A percentile compares a stretch with the other conserved stretches of the same genome.
Evolutionary conservation across 2,888 invertebrate species (phyloP).

Genomic region (Epinotia brunnichana): DNA sequence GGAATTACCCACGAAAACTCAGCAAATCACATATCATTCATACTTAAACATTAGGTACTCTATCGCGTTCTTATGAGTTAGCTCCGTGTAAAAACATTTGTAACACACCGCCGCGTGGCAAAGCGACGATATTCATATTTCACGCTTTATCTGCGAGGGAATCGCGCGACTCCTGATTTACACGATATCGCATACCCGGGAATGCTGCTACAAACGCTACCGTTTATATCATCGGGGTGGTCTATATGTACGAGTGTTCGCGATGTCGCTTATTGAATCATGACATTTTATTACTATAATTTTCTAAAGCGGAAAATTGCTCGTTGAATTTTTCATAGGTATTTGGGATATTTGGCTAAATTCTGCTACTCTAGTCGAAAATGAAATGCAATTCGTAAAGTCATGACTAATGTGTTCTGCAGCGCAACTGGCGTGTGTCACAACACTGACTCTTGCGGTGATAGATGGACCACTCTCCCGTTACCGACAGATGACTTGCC

Average conservation of each 20-base stretch:
- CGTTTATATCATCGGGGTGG: conserved; percentile 53
- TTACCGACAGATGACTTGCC: conserved; percentile 69
- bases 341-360: neutral
- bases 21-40: neutral
- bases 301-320: neutral
- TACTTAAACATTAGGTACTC: conserved; percentile 1
- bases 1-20: neutral
- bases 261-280: conserved; percentile 31
- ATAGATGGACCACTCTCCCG: conserved; percentile 66
- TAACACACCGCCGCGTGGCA: conserved; percentile 42
- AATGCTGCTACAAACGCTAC: conserved; percentile 67
- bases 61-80: conserved; percentile 28
- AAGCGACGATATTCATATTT: conserved; percentile 75
- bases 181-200: conserved; percentile 67
- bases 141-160: conserved; percentile 68
- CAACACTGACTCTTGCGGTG: conserved; percentile 58
- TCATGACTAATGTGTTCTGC: conserved; percentile 33
- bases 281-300: conserved; percentile 13
- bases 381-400: conserved; percentile 19
- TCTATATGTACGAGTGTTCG: conserved; percentile 34
- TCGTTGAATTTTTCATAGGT: neutral
- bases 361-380: conserved; percentile 6
- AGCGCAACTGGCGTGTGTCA: conserved; percentile 48
- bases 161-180: conserved; percentile 75
- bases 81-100: conserved; percentile 39